Evolutionary conservation across 2,888 invertebrate species (phyloP), one percentile per base, ranked within the genome.

Genomic region (Mesorhabditis sp.): DNA sequence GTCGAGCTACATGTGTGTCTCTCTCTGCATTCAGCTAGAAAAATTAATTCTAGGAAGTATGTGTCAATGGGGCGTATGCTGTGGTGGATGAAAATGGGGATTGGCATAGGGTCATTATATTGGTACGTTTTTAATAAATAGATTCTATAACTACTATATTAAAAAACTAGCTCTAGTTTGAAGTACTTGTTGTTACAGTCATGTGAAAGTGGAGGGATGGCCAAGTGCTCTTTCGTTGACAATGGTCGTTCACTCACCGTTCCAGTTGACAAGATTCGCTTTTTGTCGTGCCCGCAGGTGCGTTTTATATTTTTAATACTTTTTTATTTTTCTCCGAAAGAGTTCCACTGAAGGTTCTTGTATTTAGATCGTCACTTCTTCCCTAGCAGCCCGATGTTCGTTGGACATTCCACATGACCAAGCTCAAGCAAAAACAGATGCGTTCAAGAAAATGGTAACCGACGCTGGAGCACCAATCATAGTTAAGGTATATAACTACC

Each of bases 1-100:
- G 58, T 50, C 10, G 10, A 50, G n/a, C 7, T 50, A 13, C 58
- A 50, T 50, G 58, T 50, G 58, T 2, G 58, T 50, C n/a, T 50
- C 7, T n/a, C 28, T 28, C 28, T 28, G 28, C 28, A 28, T 28
- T 28, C n/a, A 50, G 58, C 7, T 50, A n/a, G 58, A 50, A 50
- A 50, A 50, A n/a, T 50, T 13, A 50, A 10, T 67, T 75, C 61
- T 45, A 78, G 78, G 78, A 80, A 68, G 74, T 80, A 4, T 71
- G 74, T 6, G 63, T 74, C 4, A 77, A 75, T 5, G 80, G 78
- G 4, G 80, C 75, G 1, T 80, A 78, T 50, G 77, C 80, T 15
- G 69, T 80, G 6, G 70, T 72, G 69, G 80, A 80, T 66, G 73
- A 77, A 0, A 74, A 73, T 44, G 80, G 78, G 41, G 74, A 75